These are phyloP conservation scores for Xestia ashworthii DNA, from an alignment of 2,888 invertebrate species.

Conservation along the genomic window DNA sequence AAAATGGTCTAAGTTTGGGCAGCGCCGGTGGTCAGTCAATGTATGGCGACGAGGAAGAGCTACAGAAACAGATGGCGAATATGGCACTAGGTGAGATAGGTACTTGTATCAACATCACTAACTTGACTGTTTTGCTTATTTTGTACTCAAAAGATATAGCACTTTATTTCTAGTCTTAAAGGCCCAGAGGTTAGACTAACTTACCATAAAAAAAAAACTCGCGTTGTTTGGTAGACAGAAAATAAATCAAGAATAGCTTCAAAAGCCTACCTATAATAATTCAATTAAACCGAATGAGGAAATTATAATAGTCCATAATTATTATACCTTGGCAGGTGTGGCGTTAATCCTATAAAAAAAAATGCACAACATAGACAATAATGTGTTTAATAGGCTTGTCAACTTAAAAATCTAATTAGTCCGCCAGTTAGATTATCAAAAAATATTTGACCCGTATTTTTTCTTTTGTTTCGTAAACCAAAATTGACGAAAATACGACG, in stretches of 20 bases:
- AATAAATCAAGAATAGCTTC: too few species aligned
- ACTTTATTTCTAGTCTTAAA: background rate
- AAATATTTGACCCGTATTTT: too few species aligned
- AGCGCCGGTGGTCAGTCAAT: conserved; percentile 91
- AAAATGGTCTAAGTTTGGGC: conserved; percentile 88
- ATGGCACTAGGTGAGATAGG: conserved; percentile 89
- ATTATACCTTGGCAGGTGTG: background rate
- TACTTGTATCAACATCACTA: conserved; percentile 25
- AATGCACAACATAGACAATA: background rate
- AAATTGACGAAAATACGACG: too few species aligned
- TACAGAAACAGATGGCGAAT: conserved; percentile 93
- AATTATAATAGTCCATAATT: background rate
- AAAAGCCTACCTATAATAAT: background rate
- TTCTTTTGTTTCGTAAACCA: too few species aligned
- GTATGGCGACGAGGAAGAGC: conserved; percentile 93
- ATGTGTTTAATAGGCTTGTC: background rate
- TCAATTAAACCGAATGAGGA: background rate
- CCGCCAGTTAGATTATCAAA: too few species aligned
- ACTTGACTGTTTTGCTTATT: conserved; percentile 30
- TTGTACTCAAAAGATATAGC: background rate
- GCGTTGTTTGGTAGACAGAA: too few species aligned
- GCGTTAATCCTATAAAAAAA: background rate
- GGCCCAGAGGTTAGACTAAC: background rate
- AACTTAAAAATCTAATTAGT: too few species aligned
- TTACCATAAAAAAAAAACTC: background rate